Evolutionary conservation across 2,888 invertebrate species (phyloP).

Genomic region (Hedychridium roseum): DNA sequence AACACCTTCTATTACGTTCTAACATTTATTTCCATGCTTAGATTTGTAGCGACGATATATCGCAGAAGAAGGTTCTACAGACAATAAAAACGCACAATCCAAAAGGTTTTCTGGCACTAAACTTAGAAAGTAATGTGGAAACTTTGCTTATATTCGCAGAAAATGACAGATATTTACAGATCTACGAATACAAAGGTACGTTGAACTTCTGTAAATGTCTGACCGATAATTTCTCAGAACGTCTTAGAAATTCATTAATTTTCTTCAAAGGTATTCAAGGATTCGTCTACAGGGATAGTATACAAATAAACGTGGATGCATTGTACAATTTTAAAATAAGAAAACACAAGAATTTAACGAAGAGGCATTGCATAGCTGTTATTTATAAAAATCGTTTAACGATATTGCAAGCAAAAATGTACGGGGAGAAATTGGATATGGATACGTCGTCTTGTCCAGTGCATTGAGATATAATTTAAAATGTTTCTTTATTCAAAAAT

Average conservation of each 20-base stretch:
- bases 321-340: constrained; percentile 57
- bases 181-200: constrained; percentile 66
- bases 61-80: constrained; percentile 65
- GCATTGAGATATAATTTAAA: too few species aligned
- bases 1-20: background rate
- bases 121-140: constrained; percentile 45
- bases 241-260: background rate
- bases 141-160: constrained; percentile 49
- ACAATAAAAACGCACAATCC: constrained; percentile 66
- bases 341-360: constrained; percentile 38
- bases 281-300: constrained; percentile 58
- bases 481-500: too few species aligned
- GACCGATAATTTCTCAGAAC: background rate
- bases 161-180: constrained; percentile 55
- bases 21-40: constrained; percentile 14
- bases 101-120: constrained; percentile 57
- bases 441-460: constrained; percentile 48
- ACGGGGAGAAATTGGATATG: constrained; percentile 59
- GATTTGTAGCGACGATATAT: constrained; percentile 54
- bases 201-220: background rate
- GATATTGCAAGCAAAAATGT: constrained; percentile 63
- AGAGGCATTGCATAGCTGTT: constrained; percentile 52
- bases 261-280: constrained; percentile 66
- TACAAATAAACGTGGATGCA: constrained; percentile 55
- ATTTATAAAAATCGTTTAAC: constrained; percentile 57